phyloP scores from a whole-genome alignment of 2,113 vertebrate species.

The Probosciger aterrimus region DNA sequence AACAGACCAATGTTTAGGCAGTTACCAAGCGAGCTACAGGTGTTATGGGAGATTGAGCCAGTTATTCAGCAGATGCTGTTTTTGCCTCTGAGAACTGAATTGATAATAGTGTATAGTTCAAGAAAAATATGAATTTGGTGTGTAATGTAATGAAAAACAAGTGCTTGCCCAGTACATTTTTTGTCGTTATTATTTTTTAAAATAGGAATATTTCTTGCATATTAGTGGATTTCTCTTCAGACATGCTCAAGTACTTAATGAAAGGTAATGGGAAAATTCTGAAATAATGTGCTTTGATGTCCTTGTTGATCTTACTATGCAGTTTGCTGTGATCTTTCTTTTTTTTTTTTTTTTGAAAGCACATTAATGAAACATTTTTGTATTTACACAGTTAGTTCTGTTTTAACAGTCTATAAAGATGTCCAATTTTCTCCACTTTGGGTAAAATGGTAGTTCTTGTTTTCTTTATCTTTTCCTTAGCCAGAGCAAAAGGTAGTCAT shows the following conservation, averaged over 20 bases:
- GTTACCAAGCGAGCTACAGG: neutral
- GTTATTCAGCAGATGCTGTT: neutral
- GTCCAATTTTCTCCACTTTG: neutral
- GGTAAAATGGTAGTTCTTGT: neutral
- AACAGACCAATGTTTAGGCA: neutral
- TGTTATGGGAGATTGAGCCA: neutral
- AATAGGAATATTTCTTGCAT: neutral
- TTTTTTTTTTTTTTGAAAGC: neutral
- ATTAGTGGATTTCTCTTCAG: neutral
- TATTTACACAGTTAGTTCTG: neutral
- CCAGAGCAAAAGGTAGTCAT: neutral
- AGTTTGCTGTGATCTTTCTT: neutral
- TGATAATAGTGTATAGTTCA: neutral
- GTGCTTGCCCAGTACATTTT: neutral
- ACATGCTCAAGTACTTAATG: neutral
- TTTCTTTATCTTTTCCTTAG: neutral
- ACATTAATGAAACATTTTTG: neutral
- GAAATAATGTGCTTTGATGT: neutral
- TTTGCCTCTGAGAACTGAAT: neutral
- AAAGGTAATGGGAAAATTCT: neutral
- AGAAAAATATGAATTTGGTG: neutral
- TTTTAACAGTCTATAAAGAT: neutral
- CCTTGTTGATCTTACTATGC: neutral
- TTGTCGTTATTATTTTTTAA: neutral
- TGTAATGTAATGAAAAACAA: neutral